Evolutionary conservation across 2,888 invertebrate genomes (phyloP).

Genomic region (Trimorus sp.): DNA sequence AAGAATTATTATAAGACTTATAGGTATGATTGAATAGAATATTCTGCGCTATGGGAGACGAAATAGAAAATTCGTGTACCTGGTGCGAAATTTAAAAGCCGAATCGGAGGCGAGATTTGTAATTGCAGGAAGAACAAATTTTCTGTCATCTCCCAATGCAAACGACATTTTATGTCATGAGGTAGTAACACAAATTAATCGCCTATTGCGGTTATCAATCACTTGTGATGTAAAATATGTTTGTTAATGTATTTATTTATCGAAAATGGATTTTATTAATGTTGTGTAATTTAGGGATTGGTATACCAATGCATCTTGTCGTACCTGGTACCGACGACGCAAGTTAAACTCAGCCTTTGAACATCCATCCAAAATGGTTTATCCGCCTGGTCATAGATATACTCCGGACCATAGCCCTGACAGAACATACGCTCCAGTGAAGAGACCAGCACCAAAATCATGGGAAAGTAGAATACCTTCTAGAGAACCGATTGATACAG

Average conservation of each 20-base stretch:
- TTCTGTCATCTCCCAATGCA: no score
- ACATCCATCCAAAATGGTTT: conserved; percentile 97
- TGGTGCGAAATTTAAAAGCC: no score
- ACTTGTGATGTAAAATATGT: not conserved
- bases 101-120: no score
- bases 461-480: conserved; percentile 89
- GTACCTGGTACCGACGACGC: conserved; percentile 92
- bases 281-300: conserved; percentile 85
- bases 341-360: conserved; percentile 92
- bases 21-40: conserved; percentile 80
- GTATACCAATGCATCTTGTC: conserved; percentile 94
- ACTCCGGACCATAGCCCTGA: conserved; percentile 91
- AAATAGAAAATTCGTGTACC: no score
- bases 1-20: conserved; percentile 89
- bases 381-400: conserved; percentile 92
- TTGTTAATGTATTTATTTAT: no score
- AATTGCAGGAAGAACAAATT: no score
- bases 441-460: conserved; percentile 81
- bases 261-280: not conserved
- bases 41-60: no score
- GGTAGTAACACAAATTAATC: no score
- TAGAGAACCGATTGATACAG: conserved; percentile 92
- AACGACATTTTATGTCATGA: no score
- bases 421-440: conserved; percentile 78
- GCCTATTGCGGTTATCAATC: no score